Base-by-base conservation (phyloP, 1,140 invertebrate genomes). In the Ruditapes philippinarum region DNA sequence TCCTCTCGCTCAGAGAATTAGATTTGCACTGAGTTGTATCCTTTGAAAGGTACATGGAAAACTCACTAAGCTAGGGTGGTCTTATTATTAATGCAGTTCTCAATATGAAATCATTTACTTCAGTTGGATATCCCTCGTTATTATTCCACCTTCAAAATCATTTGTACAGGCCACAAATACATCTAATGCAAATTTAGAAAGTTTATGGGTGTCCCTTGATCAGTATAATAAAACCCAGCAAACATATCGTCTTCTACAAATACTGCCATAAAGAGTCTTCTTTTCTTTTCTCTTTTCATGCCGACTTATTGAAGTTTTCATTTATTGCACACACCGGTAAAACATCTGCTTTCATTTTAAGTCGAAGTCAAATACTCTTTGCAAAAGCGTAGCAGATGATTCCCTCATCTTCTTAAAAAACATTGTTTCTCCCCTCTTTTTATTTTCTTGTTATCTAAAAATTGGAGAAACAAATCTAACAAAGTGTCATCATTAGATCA, bases 161-260 rank as follows among this genome's bases (percentile, higher is more conserved):
- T 38, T 12, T 38, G 14, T 36, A 70, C 0, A 17, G 33, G 7
- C 38, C 1, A 17, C 17, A 38, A 70, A 36, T 70, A 40, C 65
- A 19, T 70, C 33, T 11, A 40, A 70, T 70, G 65, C 65, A 38
- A 70, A 70, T 70, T 70, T 17, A 70, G 36, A 17, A 70, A 38
- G 38, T 70, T 70, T 70, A 70, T 70, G 65, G 7, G 33, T 70
- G 33, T 70, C 19, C 65, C 60, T 70, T 70, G 36, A 38, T 70
- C 65, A 19, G 11, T 12, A 38, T 22, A 3, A 70, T 17, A 17
- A 70, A 70, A 38, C 25, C 19, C 65, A 31, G 65, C 65, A 70
- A 4, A 5, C 65, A 70, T 38, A 11, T 38, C 36, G 36, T 40
- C 38, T 12, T 70, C 19, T 25, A 70, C 60, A 5, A n/a, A 65